Percentiles rank a stretch among this genome's conserved stretches.
These are phyloP conservation scores for Phrynocephalus versicolor DNA, from an alignment of 2,113 vertebrate genomes.

Conservation along the genomic window DNA sequence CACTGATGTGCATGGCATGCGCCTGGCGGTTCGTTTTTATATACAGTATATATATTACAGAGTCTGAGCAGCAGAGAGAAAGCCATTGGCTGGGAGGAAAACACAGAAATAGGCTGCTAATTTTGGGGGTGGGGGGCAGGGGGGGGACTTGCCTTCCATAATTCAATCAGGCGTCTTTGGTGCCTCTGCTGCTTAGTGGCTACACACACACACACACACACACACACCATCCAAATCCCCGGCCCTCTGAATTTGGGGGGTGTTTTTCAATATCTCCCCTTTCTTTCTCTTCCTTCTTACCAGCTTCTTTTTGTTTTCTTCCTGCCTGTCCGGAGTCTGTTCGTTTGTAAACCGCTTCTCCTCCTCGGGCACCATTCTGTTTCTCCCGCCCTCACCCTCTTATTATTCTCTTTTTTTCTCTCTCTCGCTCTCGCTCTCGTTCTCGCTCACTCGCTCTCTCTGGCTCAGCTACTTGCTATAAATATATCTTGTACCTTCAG, in stretches of 20 bases:
- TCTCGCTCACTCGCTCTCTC: constrained; percentile 16
- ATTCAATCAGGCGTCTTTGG: accelerated
- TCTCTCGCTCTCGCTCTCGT: constrained; percentile 16
- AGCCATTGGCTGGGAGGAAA: accelerated
- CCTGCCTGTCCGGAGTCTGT: constrained; percentile 37
- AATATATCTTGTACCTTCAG: constrained; percentile 85
- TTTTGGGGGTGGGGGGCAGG: neutral
- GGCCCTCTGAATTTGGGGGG: neutral
- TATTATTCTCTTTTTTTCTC: too few relatives aligned
- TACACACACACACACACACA: neutral
- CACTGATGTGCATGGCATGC: too few relatives aligned
- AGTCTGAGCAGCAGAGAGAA: neutral
- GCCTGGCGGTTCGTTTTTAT: accelerated
- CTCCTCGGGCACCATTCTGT: constrained; percentile 53
- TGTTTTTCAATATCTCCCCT: neutral
- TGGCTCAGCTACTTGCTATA: constrained; percentile 21
- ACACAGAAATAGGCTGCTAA: neutral
- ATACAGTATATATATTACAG: neutral
- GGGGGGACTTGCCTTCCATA: constrained; percentile 19
- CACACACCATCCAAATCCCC: neutral
- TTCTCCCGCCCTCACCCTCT: neutral
- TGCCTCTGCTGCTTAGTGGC: neutral
- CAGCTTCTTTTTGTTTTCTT: constrained; percentile 12
- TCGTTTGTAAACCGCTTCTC: constrained; percentile 19
- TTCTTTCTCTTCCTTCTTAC: constrained; percentile 34